Base-by-base conservation (phyloP, 1,140 invertebrate genomes). In the Platyura marginata region DNA sequence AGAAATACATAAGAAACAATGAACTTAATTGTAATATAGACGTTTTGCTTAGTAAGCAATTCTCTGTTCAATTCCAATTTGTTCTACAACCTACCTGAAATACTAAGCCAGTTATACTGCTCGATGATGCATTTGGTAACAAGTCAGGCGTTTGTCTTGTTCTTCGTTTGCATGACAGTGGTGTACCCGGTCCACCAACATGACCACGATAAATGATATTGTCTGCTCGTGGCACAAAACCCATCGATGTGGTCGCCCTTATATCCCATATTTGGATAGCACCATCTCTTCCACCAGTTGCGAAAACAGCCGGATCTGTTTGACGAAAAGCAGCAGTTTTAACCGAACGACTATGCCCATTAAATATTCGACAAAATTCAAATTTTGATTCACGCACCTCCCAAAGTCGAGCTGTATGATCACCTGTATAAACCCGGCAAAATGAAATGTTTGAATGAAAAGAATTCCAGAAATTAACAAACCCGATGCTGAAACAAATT, bases 211-310 rank as follows among this genome's bases (percentile, higher is more conserved):
- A 63, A 22, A 77, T 73, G 42, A 65, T 70, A 48, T 76, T 75
- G 52, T 79, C 75, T 1, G 74, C 70, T 41, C 67, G 70, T 2
- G 66, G 59, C 0, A 65, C 56, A 9, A 55, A 39, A 22, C 66
- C 53, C 34, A 55, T 59, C 23, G 63, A 64, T 51, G 59, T 67
- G 4, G 8, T 3, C 46, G 68, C 67, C 36, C 80, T 62, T 2
- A 69, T 75, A 55, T 92, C 88, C 85, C 86, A 91, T 9, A 90
- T 54, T 44, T 86, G 72, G 4, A 91, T 80, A 46, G 74, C 75
- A 2, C 86, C 85, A 65, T 92, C 87, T 23, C 87, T 62, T 8
- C 81, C 79, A 13, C 85, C 86, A 6, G 83, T 84, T 6, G 82
- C 84, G 67, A 91, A 88, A 0, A 88, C 75, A 46, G 71, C 76